phyloP scores from a whole-genome alignment of 92 coral and sea anemone genomes.

The Hydrozoanthus gracilis region DNA sequence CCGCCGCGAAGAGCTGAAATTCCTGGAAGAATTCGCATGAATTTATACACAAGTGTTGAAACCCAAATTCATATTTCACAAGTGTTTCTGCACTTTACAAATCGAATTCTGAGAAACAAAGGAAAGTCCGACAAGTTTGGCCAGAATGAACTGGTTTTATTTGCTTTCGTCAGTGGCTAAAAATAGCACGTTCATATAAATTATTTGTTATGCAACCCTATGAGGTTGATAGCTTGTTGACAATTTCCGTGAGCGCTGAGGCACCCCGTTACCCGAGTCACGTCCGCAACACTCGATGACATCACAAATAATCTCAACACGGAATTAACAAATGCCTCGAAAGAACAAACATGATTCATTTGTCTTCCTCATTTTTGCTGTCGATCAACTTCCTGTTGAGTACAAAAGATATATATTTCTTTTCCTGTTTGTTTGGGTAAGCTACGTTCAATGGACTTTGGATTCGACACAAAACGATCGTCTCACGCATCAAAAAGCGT shows the following conservation, averaged over 20 bases:
- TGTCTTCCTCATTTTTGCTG: too few species aligned
- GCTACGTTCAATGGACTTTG: too few species aligned
- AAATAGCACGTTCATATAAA: conserved; percentile 1
- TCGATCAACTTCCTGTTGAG: too few species aligned
- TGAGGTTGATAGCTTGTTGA: background rate
- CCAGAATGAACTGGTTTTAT: background rate
- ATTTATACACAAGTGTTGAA: background rate
- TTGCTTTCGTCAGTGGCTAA: conserved; percentile 28
- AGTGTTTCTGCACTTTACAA: background rate
- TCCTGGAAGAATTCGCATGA: conserved; percentile 49
- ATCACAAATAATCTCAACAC: background rate
- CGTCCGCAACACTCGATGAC: conserved; percentile 32
- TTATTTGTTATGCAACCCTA: conserved; percentile 35
- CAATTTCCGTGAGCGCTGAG: conserved; percentile 7
- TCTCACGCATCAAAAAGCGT: too few species aligned
- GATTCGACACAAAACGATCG: too few species aligned
- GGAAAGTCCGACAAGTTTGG: background rate
- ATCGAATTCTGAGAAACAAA: background rate
- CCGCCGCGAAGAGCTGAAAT: conserved; percentile 60
- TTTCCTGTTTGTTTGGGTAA: too few species aligned
- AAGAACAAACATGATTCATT: background rate
- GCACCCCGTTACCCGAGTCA: background rate
- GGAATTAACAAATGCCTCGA: background rate
- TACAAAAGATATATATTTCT: too few species aligned
- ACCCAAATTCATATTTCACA: background rate